Evolutionary conservation across 2,113 vertebrate species (phyloP).

Genomic region (Telmatochromis sp.): DNA sequence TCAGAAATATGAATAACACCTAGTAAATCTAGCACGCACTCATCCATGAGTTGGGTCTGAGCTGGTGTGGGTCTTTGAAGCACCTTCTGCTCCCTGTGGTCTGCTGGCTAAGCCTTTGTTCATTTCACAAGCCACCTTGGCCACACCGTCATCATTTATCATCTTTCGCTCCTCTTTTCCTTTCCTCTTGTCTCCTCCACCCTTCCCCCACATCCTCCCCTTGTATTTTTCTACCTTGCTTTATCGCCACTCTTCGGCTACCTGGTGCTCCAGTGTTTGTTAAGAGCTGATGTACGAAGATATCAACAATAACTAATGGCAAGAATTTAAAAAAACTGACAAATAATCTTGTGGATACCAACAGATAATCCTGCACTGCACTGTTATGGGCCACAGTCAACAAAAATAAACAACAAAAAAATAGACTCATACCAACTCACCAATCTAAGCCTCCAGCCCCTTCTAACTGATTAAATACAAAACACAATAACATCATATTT

Average conservation of each 20-base stretch:
- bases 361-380: neutral
- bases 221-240: slow-evolving; percentile 12
- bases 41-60: neutral
- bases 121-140: slow-evolving; percentile 64
- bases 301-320: slow-evolving; percentile 27
- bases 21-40: neutral
- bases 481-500: neutral
- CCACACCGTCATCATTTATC: slow-evolving; percentile 57
- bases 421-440: neutral
- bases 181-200: neutral
- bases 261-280: slow-evolving; percentile 3
- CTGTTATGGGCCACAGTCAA: neutral
- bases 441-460: neutral
- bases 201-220: slow-evolving; percentile 11
- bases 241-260: neutral
- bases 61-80: neutral
- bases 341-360: neutral
- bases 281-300: slow-evolving; percentile 33
- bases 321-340: slow-evolving; percentile 19
- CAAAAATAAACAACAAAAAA: neutral
- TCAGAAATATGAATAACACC: neutral
- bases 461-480: neutral
- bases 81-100: slow-evolving; percentile 43
- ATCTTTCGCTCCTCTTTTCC: slow-evolving; percentile 27
- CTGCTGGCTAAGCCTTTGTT: slow-evolving; percentile 57